Evolutionary conservation across 2,113 vertebrate species (phyloP), one percentile per base, ranked within the genome.

Genomic region (Microtus montanus): DNA sequence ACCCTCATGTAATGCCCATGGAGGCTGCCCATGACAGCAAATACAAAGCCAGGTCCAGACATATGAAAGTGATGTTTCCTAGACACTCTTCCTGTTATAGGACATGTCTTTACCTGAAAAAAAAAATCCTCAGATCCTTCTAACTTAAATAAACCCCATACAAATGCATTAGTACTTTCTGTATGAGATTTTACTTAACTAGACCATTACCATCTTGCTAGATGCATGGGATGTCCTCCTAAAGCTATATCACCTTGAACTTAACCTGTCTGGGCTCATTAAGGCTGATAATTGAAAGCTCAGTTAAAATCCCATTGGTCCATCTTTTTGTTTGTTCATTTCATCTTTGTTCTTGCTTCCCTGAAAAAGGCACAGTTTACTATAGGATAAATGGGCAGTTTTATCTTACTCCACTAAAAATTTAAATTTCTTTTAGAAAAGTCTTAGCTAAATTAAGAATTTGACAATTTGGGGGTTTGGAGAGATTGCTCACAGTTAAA

Each of bases 51-150:
- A 95, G 52, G 22, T 78, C 93, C 89, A 95, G 96, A 96, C 58
- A 61, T 86, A 91, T 94, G 92, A 96, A 91, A 93, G 90, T 66
- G 66, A 66, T 8, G 68, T 97, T 94, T 96, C 38, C 88, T 93
- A 96, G 93, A 93, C 87, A 86, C 63, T 87, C 87, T 95, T 95
- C 90, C 82, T 97, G 58, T 90, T 93, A 96, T n/a, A 89, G 73
- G 82, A 92, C 94, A 86, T 86, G 95, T 90, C 61, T 97, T 88
- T 86, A 94, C 84, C 78, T 97, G 95, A 58, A 19, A 49, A 91
- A 91, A 44, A 89, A 89, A 91, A 95, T 91, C 71, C 89, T 85
- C 58, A 86, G 52, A 86, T 90, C 80, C 86, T 95, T 96, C 89
- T 95, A 95, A 96, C 64, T 92, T 66, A 89, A 94, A 90, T 89